These are phyloP conservation scores for Potorous gilbertii DNA, from an alignment of 2,797 vertebrate species.

Conservation along the genomic window DNA sequence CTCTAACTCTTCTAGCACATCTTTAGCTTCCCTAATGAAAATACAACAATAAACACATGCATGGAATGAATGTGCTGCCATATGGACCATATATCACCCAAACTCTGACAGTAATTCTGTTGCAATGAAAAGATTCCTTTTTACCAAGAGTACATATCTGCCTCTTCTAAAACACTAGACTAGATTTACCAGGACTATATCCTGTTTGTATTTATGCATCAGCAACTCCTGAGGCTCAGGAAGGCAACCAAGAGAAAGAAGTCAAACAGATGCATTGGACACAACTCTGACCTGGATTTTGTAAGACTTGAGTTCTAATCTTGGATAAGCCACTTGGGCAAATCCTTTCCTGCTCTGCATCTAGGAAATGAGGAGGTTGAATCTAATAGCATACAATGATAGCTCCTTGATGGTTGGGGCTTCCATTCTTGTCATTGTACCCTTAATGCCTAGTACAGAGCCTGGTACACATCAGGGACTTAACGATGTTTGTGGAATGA, in stretches of 20 bases:
- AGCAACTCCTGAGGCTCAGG: conserved; percentile 33
- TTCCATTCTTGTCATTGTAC: not conserved
- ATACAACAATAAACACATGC: conserved; percentile 7
- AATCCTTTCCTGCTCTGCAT: not conserved
- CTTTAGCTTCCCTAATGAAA: conserved; percentile 20
- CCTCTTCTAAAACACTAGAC: conserved; percentile 72
- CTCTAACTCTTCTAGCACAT: not conserved
- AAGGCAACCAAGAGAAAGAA: not conserved
- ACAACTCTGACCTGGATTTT: not conserved
- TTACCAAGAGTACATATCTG: conserved; percentile 70
- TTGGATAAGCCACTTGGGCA: not conserved
- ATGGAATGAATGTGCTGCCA: conserved; percentile 42
- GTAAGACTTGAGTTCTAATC: not conserved
- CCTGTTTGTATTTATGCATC: conserved; percentile 75
- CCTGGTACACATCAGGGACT: not conserved
- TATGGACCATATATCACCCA: conserved; percentile 65
- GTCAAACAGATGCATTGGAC: not conserved
- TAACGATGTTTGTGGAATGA: not conserved
- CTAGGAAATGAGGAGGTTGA: not conserved
- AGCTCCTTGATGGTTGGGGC: not conserved
- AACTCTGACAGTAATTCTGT: not conserved
- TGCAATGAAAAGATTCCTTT: conserved; percentile 9
- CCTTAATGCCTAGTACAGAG: not conserved
- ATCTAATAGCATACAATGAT: not conserved
- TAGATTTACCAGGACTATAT: conserved; percentile 51